phyloP scores from a whole-genome alignment of 2,797 vertebrate genomes.

The Chaunax sp. region DNA sequence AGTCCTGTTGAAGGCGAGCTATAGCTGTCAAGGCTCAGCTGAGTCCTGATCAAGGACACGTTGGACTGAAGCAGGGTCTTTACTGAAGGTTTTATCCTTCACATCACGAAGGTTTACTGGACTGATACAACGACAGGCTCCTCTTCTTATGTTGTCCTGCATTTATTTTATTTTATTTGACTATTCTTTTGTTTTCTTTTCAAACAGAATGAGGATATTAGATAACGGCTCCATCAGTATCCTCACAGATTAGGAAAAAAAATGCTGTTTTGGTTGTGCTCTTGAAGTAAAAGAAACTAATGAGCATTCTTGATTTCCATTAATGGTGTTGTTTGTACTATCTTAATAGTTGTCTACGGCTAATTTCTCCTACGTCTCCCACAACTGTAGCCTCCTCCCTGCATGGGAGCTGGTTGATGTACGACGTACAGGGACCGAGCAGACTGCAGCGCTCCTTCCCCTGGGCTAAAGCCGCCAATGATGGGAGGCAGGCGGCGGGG shows the following conservation, averaged over 20 bases:
- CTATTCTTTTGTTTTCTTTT: background rate
- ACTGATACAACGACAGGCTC: background rate
- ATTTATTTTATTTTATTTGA: background rate
- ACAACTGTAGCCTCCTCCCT: conserved; percentile 1
- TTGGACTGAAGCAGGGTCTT: conserved; percentile 28
- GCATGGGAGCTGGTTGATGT: conserved; percentile 16
- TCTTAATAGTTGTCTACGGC: conserved; percentile 34
- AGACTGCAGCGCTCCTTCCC: conserved; percentile 18
- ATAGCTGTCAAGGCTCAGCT: conserved; percentile 33
- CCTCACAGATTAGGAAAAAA: conserved; percentile 2
- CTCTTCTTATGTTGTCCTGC: too few species aligned
- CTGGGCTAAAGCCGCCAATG: conserved; percentile 23
- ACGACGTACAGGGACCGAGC: background rate
- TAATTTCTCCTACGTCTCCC: conserved; percentile 19
- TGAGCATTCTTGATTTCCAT: conserved; percentile 31
- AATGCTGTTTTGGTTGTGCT: conserved; percentile 30
- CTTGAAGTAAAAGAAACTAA: conserved; percentile 33
- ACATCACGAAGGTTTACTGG: background rate
- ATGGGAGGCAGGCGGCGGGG: conserved; percentile 29
- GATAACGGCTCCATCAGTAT: conserved; percentile 17
- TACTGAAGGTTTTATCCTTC: background rate
- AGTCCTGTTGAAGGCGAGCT: conserved; percentile 3
- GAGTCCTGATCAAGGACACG: conserved; percentile 33
- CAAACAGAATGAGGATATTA: background rate
- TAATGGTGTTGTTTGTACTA: conserved; percentile 57